These are phyloP conservation scores for Nothoprocta pentlandii DNA, from an alignment of 2,113 vertebrate genomes.

Conservation along the genomic window DNA sequence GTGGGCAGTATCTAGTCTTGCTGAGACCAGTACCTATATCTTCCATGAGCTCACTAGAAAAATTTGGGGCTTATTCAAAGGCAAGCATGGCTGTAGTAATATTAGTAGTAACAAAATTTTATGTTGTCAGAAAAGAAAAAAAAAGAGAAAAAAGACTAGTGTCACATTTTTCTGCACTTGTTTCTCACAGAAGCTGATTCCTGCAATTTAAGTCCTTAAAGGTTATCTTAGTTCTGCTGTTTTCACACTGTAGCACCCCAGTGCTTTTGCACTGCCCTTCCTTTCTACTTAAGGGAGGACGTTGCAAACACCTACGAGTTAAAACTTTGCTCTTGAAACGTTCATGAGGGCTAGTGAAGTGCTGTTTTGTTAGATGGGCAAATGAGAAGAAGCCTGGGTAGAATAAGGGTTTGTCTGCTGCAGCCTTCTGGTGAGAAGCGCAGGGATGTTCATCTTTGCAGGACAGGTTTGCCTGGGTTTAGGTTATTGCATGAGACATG, in stretches of 20 bases:
- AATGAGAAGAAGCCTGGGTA: neutral
- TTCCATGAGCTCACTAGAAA: neutral
- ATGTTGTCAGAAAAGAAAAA: neutral
- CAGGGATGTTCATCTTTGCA: neutral
- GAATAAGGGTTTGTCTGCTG: neutral
- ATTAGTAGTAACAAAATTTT: neutral
- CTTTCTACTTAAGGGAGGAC: neutral
- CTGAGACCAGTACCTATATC: neutral
- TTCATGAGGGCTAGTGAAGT: neutral
- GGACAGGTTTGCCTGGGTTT: neutral
- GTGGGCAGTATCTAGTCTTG: neutral
- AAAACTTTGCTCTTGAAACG: neutral
- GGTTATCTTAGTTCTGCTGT: neutral
- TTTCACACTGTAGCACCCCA: neutral
- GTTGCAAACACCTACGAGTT: fast-evolving
- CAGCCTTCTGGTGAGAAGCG: neutral
- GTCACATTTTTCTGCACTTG: neutral
- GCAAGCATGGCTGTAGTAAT: neutral
- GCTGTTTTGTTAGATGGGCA: neutral
- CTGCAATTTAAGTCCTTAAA: neutral
- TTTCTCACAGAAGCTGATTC: neutral
- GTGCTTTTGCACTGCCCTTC: neutral
- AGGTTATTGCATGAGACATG: neutral
- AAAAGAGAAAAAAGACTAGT: neutral
- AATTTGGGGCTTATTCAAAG: neutral